A percentile compares a stretch with the other conserved stretches of the same genome.
phyloP scores from a whole-genome alignment of 2,113 vertebrate species.

The Dryoscopus gambensis region DNA sequence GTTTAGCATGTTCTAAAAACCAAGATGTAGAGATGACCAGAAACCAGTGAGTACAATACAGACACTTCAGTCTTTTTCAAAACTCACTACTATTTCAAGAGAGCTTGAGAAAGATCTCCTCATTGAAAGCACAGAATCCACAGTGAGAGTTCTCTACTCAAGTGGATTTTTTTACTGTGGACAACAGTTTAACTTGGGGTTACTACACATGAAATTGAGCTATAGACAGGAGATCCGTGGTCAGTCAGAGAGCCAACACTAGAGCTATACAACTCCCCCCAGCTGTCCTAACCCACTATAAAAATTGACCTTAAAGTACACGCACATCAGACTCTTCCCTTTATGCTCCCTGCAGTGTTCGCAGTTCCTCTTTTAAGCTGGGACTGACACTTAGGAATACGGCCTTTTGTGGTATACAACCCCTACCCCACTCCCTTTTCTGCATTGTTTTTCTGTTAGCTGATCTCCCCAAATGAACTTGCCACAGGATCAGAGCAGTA shows the following conservation, averaged over 20 bases:
- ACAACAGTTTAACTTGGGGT: neutral
- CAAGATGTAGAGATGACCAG: neutral
- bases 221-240: neutral
- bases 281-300: neutral
- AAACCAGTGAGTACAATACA: neutral
- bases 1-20: neutral
- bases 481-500: neutral
- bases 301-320: neutral
- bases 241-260: neutral
- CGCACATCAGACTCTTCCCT: neutral
- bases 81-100: neutral
- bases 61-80: neutral
- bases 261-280: neutral
- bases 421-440: neutral
- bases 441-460: neutral
- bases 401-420: neutral
- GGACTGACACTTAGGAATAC: fast-evolving
- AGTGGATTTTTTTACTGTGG: neutral
- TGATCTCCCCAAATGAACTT: neutral
- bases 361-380: neutral
- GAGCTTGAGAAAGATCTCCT: neutral
- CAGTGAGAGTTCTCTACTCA: neutral
- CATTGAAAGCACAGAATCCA: neutral
- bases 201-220: neutral
- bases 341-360: neutral